Evolutionary conservation across 2,888 invertebrate genomes (phyloP).

Genomic region (Pimpla rufipes): DNA sequence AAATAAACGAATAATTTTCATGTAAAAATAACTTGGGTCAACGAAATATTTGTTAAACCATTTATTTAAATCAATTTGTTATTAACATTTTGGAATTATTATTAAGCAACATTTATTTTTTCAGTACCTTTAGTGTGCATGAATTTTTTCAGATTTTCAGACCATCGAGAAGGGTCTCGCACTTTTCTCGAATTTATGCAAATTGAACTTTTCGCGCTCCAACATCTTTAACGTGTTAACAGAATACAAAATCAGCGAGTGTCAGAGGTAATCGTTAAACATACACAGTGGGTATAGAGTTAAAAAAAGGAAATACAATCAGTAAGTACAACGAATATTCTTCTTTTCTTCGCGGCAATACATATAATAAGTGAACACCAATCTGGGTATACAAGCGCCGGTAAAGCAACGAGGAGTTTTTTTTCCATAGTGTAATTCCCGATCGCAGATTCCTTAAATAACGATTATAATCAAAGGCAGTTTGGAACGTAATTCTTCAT

Average conservation of each 20-base stretch:
- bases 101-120: too few species aligned
- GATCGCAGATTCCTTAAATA: conserved; percentile 42
- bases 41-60: too few species aligned
- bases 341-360: conserved; percentile 26
- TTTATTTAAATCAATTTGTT: too few species aligned
- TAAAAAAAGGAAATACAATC: conserved; percentile 11
- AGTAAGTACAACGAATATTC: conserved; percentile 37
- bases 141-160: too few species aligned
- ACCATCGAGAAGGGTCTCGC: too few species aligned
- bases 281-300: conserved; percentile 19
- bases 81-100: too few species aligned
- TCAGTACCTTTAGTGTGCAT: too few species aligned
- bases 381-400: conserved; percentile 43
- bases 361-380: conserved; percentile 59
- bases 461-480: conserved; percentile 67
- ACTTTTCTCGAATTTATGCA: too few species aligned
- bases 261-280: conserved; percentile 8
- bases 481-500: conserved; percentile 64
- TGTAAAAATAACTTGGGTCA: too few species aligned
- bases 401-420: conserved; percentile 51
- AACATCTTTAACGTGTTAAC: conserved; percentile 7
- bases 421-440: conserved; percentile 27
- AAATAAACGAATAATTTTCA: too few species aligned
- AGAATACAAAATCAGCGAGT: conserved; percentile 7
- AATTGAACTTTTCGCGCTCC: too few species aligned